Base-by-base conservation (phyloP, 2,888 invertebrate species). In the Scaptomyza cyrtandrae region DNA sequence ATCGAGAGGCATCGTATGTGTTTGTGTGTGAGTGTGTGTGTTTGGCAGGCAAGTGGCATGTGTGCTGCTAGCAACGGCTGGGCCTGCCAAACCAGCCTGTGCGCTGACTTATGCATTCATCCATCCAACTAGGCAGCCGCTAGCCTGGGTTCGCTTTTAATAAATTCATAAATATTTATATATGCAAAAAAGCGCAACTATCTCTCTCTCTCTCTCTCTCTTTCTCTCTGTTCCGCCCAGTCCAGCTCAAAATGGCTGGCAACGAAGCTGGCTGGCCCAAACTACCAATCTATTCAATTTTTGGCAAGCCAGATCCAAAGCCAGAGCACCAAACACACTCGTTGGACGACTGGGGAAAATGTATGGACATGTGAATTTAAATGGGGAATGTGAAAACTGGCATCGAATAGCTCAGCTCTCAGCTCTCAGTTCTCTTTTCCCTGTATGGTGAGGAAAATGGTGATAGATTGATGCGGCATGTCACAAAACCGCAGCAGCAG, bases 151-250 rank as follows among this genome's bases (percentile, higher is more conserved):
- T 83, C 85, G 74, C 85, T 89, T 88, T 90, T 89, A 95, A 91
- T 94, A 95, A 90, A 95, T 91, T 89, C 91, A 91, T 91, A 91
- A 91, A 91, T 91, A 91, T 91, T 91, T 91, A 91, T 91, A 85
- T 88, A 91, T 91, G 91, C 91, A 90, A 91, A 91, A 91, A 82
- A 68, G 61, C 35, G 14, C 14, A 39, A 11, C 33, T 7, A 6
- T 6, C 27, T 29, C 31, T 31, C 7, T 7, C 31, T 9, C 31
- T 19, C 19, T 19, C 31, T 31, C 31, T 9, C 27, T 6, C 27
- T 29, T 3, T 19, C 19, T 19, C 19, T 19, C 19, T 19, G 1
- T 19, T 19, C 19, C 19, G 33, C 13, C 35, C 35, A 13, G 35
- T 3, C 35, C 61, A 6, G 29, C 59, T 58, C 55, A 84, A 84